Percentiles rank a stretch among this genome's conserved stretches.
Conservation (phyloP, 1,140 invertebrate genomes). For the Hermetia illucens region DNA sequence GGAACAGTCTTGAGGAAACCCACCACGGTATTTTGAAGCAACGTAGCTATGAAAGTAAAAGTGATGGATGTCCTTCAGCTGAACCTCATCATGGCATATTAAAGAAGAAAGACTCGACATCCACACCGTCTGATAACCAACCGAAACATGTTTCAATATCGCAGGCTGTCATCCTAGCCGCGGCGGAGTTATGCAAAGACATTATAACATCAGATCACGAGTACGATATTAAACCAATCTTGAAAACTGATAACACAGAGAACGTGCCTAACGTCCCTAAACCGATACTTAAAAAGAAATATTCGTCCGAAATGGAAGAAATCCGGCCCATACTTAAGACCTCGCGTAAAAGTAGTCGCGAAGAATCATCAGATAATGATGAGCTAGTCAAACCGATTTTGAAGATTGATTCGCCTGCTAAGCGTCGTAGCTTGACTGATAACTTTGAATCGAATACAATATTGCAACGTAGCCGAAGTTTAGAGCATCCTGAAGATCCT, state of each 20-base stretch:
- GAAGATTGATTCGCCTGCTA: slow-evolving; percentile 25
- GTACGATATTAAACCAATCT: slow-evolving; percentile 53
- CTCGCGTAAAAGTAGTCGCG: slow-evolving; percentile 42
- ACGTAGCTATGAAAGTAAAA: slow-evolving; percentile 43
- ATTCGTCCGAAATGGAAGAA: slow-evolving; percentile 58
- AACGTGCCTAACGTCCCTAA: slow-evolving; percentile 32
- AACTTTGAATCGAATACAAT: background rate
- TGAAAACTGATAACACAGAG: slow-evolving; percentile 39
- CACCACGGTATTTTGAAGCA: slow-evolving; percentile 54
- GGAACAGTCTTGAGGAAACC: slow-evolving; percentile 30
- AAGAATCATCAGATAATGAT: slow-evolving; percentile 17
- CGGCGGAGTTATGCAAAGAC: slow-evolving; percentile 33
- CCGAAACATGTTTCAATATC: slow-evolving; percentile 52
- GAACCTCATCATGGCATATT: slow-evolving; percentile 55
- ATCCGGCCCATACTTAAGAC: slow-evolving; percentile 60
- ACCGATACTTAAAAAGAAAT: slow-evolving; percentile 74
- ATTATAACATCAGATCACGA: slow-evolving; percentile 27
- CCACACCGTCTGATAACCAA: slow-evolving; percentile 34
- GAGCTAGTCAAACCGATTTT: slow-evolving; percentile 15
- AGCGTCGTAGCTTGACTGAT: slow-evolving; percentile 18
- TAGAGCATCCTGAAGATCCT: slow-evolving; percentile 18
- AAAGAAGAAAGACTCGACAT: slow-evolving; percentile 50
- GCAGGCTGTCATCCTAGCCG: slow-evolving; percentile 49
- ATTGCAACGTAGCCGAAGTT: slow-evolving; percentile 24
- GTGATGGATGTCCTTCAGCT: slow-evolving; percentile 35